Base-by-base conservation (phyloP, 1,140 invertebrate species). In the Sminthurides bifidus region DNA sequence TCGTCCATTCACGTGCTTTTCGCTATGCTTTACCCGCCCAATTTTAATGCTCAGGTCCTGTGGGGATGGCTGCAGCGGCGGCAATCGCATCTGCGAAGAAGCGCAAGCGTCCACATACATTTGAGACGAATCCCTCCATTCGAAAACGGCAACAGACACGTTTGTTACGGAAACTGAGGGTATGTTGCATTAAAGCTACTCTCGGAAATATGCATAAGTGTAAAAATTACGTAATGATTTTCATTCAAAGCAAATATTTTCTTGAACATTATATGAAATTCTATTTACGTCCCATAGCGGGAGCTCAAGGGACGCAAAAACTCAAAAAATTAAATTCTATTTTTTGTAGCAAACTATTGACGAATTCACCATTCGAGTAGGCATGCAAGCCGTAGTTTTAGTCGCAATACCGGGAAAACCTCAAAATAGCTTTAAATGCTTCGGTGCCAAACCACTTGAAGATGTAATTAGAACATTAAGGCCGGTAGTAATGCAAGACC, bases 91-190 rank as follows among this genome's bases (percentile, higher is more conserved):
- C 92, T 15, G 88, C 90, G 0, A 95, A 94, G 70, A 96, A 95
- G 68, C 77, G 92, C 60, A 94, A 94, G 76, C 74, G 92, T 66
- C 90, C 90, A 30, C 92, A 96, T 73, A 88, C 88, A 66, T 97
- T 97, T 74, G 92, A 97, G 75, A 96, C 92, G 49, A 96, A 97
- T 79, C 92, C 93, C 5, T 95, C 92, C 37, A 91, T 95, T 51
- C 76, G 92, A 60, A 95, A 96, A 73, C 74, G 93, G 56, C 93
- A 96, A 73, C 92, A 96, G 73, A 97, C 95, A 68, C 79, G 93
- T 66, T 74, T 97, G 59, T 74, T 95, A 41, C 78, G 87, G 61
- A 91, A 91, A 74, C 74, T 92, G 55, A 77, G 84, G 77, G 87
- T 91, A 71, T 74, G 75, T 43, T 48, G 10, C 10, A 10, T n/a